phyloP scores from a whole-genome alignment of 2,888 invertebrate species.

The Acronicta leporina region DNA sequence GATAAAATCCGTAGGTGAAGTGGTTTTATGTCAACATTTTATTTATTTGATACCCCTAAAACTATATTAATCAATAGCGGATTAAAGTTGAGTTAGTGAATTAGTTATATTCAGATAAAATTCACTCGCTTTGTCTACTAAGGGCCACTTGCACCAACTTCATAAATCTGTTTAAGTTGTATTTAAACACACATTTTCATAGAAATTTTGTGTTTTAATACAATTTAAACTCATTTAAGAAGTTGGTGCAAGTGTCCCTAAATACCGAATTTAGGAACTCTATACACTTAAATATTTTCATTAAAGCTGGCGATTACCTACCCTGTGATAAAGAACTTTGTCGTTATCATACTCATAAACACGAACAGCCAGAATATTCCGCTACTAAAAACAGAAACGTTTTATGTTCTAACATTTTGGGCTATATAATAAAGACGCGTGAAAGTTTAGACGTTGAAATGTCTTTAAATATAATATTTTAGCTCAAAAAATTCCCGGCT shows the following conservation, averaged over 20 bases:
- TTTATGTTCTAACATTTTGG: conserved; percentile 5
- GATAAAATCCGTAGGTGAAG: no score
- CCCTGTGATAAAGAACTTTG: not conserved
- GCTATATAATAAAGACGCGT: conserved; percentile 8
- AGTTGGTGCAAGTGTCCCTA: no score
- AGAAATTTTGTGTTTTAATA: no score
- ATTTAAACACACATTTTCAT: no score
- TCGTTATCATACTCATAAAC: not conserved
- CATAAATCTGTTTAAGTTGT: no score
- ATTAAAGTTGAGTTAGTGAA: no score
- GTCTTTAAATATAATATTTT: conserved; percentile 19
- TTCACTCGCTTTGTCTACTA: no score
- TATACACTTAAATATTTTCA: not conserved
- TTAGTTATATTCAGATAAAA: no score
- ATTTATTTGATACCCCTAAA: not conserved
- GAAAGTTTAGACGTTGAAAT: conserved; percentile 14
- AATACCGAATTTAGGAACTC: not conserved
- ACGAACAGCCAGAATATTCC: conserved; percentile 1
- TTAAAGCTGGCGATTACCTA: not conserved
- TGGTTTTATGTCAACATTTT: no score
- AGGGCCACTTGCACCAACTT: no score
- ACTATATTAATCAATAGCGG: not conserved
- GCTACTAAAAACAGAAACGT: not conserved
- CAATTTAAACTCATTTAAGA: no score
- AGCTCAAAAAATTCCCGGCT: conserved; percentile 7